A percentile compares a stretch with the other conserved stretches of the same genome.
Conservation (phyloP, 2,888 invertebrate species). For the Rotaria macrura region DNA sequence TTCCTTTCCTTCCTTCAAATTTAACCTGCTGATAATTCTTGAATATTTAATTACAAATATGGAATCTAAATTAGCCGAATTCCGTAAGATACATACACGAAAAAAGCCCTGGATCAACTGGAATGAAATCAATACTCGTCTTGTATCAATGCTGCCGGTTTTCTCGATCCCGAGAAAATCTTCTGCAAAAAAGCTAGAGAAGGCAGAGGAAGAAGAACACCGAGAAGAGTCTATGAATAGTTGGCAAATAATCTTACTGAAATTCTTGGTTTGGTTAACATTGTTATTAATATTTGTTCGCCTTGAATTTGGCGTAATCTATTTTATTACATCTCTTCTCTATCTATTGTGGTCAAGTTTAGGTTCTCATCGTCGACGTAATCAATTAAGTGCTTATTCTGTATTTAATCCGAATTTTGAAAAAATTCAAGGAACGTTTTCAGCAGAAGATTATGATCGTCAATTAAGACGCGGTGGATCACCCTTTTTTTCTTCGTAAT, state of each 20-base stretch:
- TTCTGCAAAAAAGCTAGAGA: not conserved
- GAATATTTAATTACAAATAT: not conserved
- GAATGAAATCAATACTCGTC: not conserved
- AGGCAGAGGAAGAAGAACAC: not conserved
- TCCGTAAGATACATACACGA: not conserved
- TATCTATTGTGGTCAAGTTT: conserved; percentile 73
- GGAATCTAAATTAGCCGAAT: conserved; percentile 21
- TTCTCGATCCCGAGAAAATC: not conserved
- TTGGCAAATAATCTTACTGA: conserved; percentile 48
- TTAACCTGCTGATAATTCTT: not conserved
- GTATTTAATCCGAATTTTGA: conserved; percentile 34
- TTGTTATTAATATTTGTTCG: conserved; percentile 67
- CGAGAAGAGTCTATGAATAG: not conserved
- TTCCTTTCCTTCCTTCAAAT: too few species aligned
- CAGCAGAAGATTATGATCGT: conserved; percentile 28
- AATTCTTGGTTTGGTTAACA: conserved; percentile 64
- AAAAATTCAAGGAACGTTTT: conserved; percentile 29
- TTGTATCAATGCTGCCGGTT: not conserved
- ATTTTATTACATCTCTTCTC: conserved; percentile 67
- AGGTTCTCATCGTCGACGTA: conserved; percentile 54
- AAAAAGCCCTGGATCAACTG: not conserved
- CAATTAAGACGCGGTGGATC: conserved; percentile 16
- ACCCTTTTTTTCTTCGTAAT: not conserved
- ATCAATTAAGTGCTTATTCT: conserved; percentile 31
- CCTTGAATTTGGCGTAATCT: conserved; percentile 79